phyloP scores from a whole-genome alignment of 2,888 invertebrate genomes.

The Yponomeuta evonymella region DNA sequence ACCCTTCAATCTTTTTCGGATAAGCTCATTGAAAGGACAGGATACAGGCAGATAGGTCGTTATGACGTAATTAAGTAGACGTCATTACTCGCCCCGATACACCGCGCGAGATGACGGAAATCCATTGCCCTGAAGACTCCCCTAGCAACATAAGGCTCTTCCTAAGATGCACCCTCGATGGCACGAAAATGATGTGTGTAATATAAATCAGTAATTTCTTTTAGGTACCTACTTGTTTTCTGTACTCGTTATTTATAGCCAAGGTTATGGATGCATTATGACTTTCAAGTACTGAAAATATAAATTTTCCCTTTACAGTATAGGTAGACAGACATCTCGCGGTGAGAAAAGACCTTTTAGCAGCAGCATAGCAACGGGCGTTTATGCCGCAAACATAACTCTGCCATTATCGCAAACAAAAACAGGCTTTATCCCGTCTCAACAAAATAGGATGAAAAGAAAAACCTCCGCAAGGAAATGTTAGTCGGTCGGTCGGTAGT shows the following conservation, averaged over 20 bases:
- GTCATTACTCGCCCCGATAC: constrained; percentile 70
- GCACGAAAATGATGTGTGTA: neutral
- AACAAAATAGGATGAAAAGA: neutral
- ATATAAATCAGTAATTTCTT: neutral
- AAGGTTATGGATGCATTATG: too few relatives aligned
- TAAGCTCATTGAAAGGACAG: neutral
- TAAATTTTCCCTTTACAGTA: too few relatives aligned
- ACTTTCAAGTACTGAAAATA: too few relatives aligned
- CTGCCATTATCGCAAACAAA: neutral
- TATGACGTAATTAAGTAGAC: constrained; percentile 66
- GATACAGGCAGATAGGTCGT: neutral
- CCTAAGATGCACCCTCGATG: constrained; percentile 1
- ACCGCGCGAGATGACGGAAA: constrained; percentile 57
- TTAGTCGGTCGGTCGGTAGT: constrained; percentile 28
- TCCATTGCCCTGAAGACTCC: constrained; percentile 44
- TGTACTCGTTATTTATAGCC: too few relatives aligned
- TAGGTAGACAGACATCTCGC: neutral
- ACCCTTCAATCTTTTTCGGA: neutral
- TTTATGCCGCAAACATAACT: neutral
- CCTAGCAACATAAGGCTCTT: constrained; percentile 29
- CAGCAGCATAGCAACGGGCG: neutral
- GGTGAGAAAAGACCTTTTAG: neutral
- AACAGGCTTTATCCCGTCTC: neutral
- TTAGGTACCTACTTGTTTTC: neutral
- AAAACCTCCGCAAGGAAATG: neutral